phyloP scores from a whole-genome alignment of 2,888 invertebrate species.

The Dasysyrphus tricinctus region DNA sequence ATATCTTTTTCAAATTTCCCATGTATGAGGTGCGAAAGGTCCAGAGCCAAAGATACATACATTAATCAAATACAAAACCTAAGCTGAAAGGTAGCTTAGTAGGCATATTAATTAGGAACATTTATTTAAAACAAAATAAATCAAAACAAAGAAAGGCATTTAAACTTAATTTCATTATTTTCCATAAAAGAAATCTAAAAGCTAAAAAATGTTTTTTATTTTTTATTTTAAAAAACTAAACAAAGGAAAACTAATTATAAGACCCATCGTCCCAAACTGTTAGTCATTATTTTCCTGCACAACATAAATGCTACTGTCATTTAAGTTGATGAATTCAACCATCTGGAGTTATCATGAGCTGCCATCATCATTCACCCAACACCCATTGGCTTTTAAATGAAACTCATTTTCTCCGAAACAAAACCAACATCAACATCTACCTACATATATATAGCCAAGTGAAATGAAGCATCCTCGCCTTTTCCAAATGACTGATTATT shows the following conservation, averaged over 20 bases:
- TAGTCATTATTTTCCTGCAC: constrained; percentile 1
- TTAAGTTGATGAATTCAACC: constrained; percentile 27
- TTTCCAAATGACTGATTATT: constrained; percentile 41
- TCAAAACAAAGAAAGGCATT: background rate
- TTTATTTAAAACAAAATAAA: background rate
- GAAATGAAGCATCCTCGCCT: constrained; percentile 20
- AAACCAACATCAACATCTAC: background rate
- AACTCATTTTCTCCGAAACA: constrained; percentile 16
- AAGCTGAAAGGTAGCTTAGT: no score
- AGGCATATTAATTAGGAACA: no score
- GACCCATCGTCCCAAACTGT: background rate
- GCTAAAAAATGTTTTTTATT: background rate
- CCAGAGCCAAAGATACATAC: no score
- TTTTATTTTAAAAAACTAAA: background rate
- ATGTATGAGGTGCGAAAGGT: no score
- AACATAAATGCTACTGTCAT: constrained; percentile 18
- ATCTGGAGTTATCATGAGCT: constrained; percentile 39
- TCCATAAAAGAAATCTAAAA: background rate
- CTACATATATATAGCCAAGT: background rate
- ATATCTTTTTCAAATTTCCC: no score
- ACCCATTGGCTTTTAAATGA: constrained; percentile 27
- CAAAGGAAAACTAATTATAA: constrained; percentile 19
- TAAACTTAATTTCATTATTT: background rate
- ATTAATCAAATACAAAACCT: no score
- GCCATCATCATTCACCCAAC: background rate